Evolutionary conservation across 2,797 vertebrate genomes (phyloP).

Genomic region (Gouania willdenowi): DNA sequence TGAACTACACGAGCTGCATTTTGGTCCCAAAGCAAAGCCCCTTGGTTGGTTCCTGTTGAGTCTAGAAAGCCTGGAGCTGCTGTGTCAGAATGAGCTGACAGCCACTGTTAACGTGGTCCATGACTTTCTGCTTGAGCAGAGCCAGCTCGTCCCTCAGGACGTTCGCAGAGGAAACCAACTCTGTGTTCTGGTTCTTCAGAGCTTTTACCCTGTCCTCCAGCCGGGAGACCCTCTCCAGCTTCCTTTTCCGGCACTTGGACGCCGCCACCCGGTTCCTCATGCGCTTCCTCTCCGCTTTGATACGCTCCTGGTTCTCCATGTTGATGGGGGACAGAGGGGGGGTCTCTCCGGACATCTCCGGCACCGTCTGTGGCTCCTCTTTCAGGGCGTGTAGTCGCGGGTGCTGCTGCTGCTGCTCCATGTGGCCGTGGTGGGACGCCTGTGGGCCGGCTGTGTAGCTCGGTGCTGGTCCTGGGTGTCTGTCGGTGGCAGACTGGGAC

Average conservation of each 20-base stretch:
- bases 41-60: conserved; percentile 3
- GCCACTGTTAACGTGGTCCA: conserved; percentile 97
- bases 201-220: conserved; percentile 94
- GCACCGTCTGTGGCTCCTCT: conserved; percentile 93
- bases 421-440: conserved; percentile 46
- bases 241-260: conserved; percentile 96
- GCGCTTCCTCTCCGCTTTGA: conserved; percentile 95
- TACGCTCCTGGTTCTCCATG: conserved; percentile 95
- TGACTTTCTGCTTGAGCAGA: conserved; percentile 96
- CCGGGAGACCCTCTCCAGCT: conserved; percentile 91
- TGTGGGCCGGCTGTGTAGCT: conserved; percentile 40
- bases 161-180: conserved; percentile 92
- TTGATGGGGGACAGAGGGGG: conserved; percentile 93
- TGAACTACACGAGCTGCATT: conserved; percentile 46
- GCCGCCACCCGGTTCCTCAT: conserved; percentile 91
- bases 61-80: conserved; percentile 90
- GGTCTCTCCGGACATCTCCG: conserved; percentile 90
- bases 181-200: conserved; percentile 93
- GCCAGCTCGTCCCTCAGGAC: conserved; percentile 95
- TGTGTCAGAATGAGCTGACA: conserved; percentile 96
- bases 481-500: conserved; percentile 64
- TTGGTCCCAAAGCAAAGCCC: conserved; percentile 61
- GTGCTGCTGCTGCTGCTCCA: conserved; percentile 71
- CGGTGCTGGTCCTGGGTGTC: conserved; percentile 54
- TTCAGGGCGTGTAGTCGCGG: conserved; percentile 85